Evolutionary conservation across 2,888 invertebrate species (phyloP).

Genomic region (Diadegma fenestrale): DNA sequence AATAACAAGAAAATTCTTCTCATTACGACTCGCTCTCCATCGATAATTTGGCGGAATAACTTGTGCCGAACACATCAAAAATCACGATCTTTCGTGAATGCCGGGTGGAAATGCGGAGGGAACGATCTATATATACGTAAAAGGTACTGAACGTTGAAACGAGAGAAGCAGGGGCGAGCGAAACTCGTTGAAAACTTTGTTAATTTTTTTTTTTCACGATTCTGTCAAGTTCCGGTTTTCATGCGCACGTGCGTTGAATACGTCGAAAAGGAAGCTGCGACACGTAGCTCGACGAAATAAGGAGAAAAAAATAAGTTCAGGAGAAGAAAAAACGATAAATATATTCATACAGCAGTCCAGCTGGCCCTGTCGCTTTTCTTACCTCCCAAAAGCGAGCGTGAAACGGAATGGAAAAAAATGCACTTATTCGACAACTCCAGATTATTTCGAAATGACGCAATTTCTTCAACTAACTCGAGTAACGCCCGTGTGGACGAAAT

Average conservation of each 20-base stretch:
- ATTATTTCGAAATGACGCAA: neutral
- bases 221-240: conserved; percentile 55
- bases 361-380: conserved; percentile 39
- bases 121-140: conserved; percentile 1
- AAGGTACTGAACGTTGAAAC: conserved; percentile 32
- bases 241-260: conserved; percentile 53
- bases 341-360: conserved; percentile 43
- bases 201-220: conserved; percentile 29
- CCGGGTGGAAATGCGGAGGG: neutral
- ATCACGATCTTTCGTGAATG: neutral
- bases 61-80: neutral
- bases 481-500: neutral
- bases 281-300: conserved; percentile 17
- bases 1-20: neutral
- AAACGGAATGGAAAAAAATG: neutral
- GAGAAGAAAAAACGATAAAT: conserved; percentile 4
- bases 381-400: neutral
- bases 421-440: neutral
- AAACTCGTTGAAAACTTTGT: conserved; percentile 53
- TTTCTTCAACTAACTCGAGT: neutral
- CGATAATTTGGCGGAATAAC: neutral
- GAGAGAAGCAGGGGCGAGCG: conserved; percentile 11
- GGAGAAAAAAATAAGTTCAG: neutral
- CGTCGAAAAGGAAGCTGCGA: conserved; percentile 28
- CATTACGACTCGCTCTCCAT: neutral